Evolutionary conservation across 2,888 invertebrate species (phyloP), one percentile per base, ranked within the genome.

Genomic region (Smittia aterrima): DNA sequence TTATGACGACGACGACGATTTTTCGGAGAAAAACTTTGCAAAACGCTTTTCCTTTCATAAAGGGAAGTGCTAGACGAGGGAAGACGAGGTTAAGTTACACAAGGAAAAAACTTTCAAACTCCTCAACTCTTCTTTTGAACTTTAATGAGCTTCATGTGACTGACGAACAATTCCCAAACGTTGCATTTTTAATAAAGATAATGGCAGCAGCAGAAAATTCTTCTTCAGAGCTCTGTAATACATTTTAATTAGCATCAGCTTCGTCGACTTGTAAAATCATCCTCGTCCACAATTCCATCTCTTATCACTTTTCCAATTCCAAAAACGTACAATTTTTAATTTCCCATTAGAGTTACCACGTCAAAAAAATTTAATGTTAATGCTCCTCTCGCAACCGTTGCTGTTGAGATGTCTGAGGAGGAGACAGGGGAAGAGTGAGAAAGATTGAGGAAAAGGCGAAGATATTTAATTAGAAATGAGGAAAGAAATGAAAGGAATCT

Each of bases 341-440:
- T 72, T 72, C 72, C 72, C 72, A 72, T 72, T 62, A 72, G 72
- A 72, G 62, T 72, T 72, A 62, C 47, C 68, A 62, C 72, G 72
- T 72, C 72, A 72, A 72, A 72, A 68, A 72, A 40, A 38, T 22
- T 72, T 72, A 64, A 64, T 64, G 64, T 64, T 64, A 64, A 64
- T 71, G 27, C 72, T 25, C 6, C 53, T 41, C 41, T 41, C 47
- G 18, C 40, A 32, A 20, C 20, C 22, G 67, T 25, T 32, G 67
- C 32, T 41, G 38, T 32, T 22, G n/a, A n/a, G n/a, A n/a, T n/a
- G 32, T 66, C 16, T 66, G 62, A 24, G 9, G 4, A 54, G 4
- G 24, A 64, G 25, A 32, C 32, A 54, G 4, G 24, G 24, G 25
- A 64, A 3, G 24, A 47, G 54, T 22, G 25, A 40, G 40, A 54